Base-by-base conservation (phyloP, 2,797 vertebrate species). In the Otolemur crassicaudatus region DNA sequence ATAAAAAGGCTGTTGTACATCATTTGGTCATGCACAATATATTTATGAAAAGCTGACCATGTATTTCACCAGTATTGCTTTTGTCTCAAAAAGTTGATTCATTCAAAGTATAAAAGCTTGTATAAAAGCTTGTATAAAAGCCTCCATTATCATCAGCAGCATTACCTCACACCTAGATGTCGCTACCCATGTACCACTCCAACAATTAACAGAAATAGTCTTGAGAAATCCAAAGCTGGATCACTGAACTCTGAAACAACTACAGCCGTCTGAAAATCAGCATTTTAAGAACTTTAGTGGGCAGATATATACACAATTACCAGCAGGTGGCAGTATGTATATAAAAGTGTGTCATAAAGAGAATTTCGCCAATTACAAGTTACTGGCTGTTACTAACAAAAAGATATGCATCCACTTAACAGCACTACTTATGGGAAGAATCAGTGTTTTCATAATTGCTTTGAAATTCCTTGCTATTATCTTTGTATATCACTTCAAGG, bases 271-370 rank as follows among this genome's bases (percentile, higher is more conserved):
- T 60, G 60, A 70, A 87, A 85, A 23, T 27, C 20, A 31, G 12
- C 4, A 2, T 60, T 75, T 70, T 37, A 60, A 16, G 16, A 65
- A 0, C 7, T 61, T 22, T 85, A 65, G 25, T 19, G 37, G 14
- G 9, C 20, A 43, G 22, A 76, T 46, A 63, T 72, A 76, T 22
- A 60, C 37, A 65, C 1, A 82, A 2, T 16, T 40, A 82, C 97
- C 97, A 97, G 96, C 56, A 97, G 97, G 83, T 97, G 97, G 97
- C 97, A 95, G 91, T 97, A 75, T 94, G 81, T 82, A 88, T 97
- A 96, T 31, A 56, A 90, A 89, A 90, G 90, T 97, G 49, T 56
- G 56, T 69, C 2, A 40, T 40, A 81, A 70, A 69, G 61, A 93
- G 49, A 49, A 93, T 69, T 76, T 87, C 37, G 75, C 34, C 60